These are phyloP conservation scores for Lacerta bilineata DNA, from an alignment of 2,797 vertebrate species.

Conservation along the genomic window DNA sequence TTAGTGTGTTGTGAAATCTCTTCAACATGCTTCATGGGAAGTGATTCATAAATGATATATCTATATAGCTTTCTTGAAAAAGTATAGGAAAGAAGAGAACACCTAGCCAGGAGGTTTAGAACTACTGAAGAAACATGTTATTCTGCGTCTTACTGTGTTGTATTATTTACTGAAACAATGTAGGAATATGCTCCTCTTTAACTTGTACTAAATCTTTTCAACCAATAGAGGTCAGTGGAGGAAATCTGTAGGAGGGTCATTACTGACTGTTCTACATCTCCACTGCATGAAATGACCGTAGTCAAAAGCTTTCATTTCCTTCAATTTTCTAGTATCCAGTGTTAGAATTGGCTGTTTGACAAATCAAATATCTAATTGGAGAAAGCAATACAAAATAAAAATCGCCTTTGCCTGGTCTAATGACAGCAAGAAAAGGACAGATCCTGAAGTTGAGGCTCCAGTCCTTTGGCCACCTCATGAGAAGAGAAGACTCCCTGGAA, in stretches of 20 bases:
- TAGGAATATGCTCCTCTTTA: not conserved
- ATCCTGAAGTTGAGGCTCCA: no score
- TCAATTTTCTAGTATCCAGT: not conserved
- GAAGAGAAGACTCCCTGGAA: no score
- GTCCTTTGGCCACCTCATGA: no score
- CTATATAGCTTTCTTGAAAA: not conserved
- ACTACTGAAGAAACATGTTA: not conserved
- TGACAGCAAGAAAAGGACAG: not conserved
- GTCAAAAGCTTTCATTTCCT: not conserved
- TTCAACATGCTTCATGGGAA: no score
- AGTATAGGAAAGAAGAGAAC: not conserved
- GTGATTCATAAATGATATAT: no score
- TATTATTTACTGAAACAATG: not conserved
- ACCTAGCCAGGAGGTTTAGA: not conserved
- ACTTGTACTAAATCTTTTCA: not conserved
- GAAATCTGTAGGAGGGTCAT: not conserved
- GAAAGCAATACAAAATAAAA: constrained; percentile 1
- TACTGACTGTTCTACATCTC: constrained; percentile 13
- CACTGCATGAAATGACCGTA: not conserved
- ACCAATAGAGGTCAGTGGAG: fast-evolving
- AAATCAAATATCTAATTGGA: not conserved
- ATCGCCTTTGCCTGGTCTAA: not conserved
- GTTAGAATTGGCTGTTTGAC: not conserved
- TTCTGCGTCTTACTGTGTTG: not conserved
- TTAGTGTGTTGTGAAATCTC: no score